Conservation (phyloP, 2,888 invertebrate species). For the Amiota communis region DNA sequence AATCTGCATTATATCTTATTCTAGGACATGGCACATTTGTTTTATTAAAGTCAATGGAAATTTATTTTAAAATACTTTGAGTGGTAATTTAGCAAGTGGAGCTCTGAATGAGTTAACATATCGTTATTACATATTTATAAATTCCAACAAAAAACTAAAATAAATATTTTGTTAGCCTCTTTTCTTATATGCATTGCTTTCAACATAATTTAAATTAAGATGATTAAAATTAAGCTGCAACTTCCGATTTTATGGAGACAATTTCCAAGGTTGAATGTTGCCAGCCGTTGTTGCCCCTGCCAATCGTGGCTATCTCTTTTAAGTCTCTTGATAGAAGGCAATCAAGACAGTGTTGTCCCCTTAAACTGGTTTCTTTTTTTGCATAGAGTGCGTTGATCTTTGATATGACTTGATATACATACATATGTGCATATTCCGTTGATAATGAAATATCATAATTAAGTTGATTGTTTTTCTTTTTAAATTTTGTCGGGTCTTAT, state of each 20-base stretch:
- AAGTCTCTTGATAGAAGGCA: not conserved
- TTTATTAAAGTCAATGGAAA: too few species aligned
- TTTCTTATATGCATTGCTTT: constrained; percentile 38
- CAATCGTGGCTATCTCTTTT: not conserved
- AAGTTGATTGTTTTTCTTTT: constrained; percentile 27
- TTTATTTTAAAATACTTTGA: too few species aligned
- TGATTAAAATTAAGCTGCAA: constrained; percentile 61
- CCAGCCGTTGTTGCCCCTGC: not conserved
- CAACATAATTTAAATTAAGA: constrained; percentile 55
- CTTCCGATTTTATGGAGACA: constrained; percentile 60
- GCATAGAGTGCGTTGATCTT: constrained; percentile 51
- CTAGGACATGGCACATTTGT: too few species aligned
- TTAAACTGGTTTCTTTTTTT: constrained; percentile 35
- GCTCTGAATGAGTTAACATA: too few species aligned
- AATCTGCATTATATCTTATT: too few species aligned
- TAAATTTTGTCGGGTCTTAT: constrained; percentile 41
- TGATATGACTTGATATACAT: too few species aligned
- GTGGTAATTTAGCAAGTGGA: too few species aligned
- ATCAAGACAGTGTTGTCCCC: constrained; percentile 2
- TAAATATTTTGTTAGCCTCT: not conserved
- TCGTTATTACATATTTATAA: too few species aligned
- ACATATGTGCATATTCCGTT: not conserved
- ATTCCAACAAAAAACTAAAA: too few species aligned
- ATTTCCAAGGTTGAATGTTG: constrained; percentile 16
- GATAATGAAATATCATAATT: not conserved